Conservation (phyloP, 1,140 invertebrate species). For the Oppia nitens region DNA sequence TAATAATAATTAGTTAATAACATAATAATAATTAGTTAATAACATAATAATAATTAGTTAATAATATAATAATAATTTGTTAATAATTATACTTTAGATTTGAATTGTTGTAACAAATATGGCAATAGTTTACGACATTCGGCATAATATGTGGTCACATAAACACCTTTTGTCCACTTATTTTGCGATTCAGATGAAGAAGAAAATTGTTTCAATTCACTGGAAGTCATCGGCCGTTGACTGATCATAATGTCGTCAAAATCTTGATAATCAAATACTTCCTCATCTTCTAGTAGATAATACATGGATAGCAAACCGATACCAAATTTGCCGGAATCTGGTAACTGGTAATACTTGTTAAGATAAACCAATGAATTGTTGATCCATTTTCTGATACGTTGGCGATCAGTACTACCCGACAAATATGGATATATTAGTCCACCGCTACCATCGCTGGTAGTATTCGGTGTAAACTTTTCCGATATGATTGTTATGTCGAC, state of each 20-base stretch:
- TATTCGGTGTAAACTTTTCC: conserved; percentile 46
- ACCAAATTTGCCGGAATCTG: background rate
- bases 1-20: too few species aligned
- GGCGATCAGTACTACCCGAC: conserved; percentile 37
- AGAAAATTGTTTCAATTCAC: background rate
- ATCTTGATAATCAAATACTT: background rate
- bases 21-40: too few species aligned
- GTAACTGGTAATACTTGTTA: background rate
- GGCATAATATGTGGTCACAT: background rate
- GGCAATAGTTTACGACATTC: background rate
- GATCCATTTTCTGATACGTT: background rate
- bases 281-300: background rate
- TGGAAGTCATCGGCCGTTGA: background rate
- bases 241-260: background rate
- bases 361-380: background rate
- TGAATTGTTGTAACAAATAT: background rate
- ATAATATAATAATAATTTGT: too few species aligned
- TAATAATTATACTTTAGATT: too few species aligned
- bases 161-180: background rate
- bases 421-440: conserved; percentile 56
- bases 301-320: background rate
- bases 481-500: conserved; percentile 43
- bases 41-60: too few species aligned
- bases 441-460: conserved; percentile 56
- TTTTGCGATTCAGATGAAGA: background rate